Evolutionary conservation across 2,113 vertebrate species (phyloP), one percentile per base, ranked within the genome.

Genomic region (Manacus vitellinus): DNA sequence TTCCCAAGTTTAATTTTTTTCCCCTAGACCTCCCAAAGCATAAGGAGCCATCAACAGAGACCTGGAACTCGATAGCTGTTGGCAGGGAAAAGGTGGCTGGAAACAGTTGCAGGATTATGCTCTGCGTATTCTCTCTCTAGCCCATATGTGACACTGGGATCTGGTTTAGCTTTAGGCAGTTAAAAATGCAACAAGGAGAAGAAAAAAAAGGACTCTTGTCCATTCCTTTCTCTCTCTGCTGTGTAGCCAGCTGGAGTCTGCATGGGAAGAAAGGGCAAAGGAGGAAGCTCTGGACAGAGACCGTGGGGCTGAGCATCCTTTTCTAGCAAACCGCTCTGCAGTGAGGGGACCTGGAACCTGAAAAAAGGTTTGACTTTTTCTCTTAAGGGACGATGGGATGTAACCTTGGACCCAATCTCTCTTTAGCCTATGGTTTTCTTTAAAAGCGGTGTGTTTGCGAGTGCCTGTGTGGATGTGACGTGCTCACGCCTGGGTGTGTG

Each of bases 121-220:
- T 88, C 56, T 65, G 47, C n/a, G 7, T 65, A 51, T 55, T 72
- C 56, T 61, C 55, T 74, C 37, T 59, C 52, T 67, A 43, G 54
- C 5, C 51, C 56, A 14, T 71, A 77, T 71, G 67, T 73, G 82
- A 85, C 30, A 46, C 27, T 67, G 63, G 75, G 67, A 93, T 67
- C 71, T 73, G 67, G 14, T 72, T 84, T 92, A 87, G 70, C 81
- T 93, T 71, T 83, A 82, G 71, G 67, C 78, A 95, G 63, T 39
- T 54, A 61, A 16, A 93, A 85, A 28, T 51, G 46, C 0, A 7
- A 85, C 43, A 71, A 84, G 19, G 39, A 56, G 31, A 56, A 85
- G 30, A 13, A 46, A 73, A 77, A 70, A 66, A 74, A 27, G 31
- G 8, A 35, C 14, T 89, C 37, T 66, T 30, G 54, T 51, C 30